Base-by-base conservation (phyloP, 1,140 invertebrate genomes). In the Ylistrum balloti region DNA sequence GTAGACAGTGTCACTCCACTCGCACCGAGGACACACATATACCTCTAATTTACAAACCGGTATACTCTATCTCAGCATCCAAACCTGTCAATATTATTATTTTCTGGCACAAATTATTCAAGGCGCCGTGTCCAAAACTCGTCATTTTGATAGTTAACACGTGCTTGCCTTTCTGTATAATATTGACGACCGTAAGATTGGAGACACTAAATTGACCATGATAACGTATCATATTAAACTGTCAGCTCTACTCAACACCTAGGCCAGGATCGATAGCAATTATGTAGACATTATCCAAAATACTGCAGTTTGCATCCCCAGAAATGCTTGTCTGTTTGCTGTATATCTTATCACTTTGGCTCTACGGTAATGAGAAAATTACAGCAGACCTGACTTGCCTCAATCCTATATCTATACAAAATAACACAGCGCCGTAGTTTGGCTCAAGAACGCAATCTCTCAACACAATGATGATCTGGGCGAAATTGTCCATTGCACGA, bases 321-420 rank as follows among this genome's bases (percentile, higher is more conserved):
- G 56, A n/a, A 74, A 9, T n/a, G n/a, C 56, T 74, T n/a, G 56
- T 3, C 56, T 28, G 56, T 11, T 28, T n/a, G 41, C 20, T 45
- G n/a, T n/a, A 45, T 74, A 74, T 74, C 20, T 74, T 74, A 74
- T 28, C 56, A n/a, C 28, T n/a, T 22, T 74, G 56, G 56, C 1
- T 74, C n/a, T 74, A 74, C 56, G 56, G 56, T 74, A 74, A 74
- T 74, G 56, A 74, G 56, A 74, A 74, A 74, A 74, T 74, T 74
- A 74, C 56, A 74, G 22, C 13, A 74, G n/a, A 28, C 22, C 56
- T 17, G 56, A 74, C 56, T 28, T 17, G 56, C 56, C 17, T n/a
- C 56, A 74, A 74, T 74, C 56, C 56, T 74, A n/a, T 74, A 22
- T 28, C 56, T 28, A 74, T 11, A 28, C 22, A 74, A 74, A 28